Base-by-base conservation (phyloP, 2,113 vertebrate species). In the Burhinus oedicnemus region DNA sequence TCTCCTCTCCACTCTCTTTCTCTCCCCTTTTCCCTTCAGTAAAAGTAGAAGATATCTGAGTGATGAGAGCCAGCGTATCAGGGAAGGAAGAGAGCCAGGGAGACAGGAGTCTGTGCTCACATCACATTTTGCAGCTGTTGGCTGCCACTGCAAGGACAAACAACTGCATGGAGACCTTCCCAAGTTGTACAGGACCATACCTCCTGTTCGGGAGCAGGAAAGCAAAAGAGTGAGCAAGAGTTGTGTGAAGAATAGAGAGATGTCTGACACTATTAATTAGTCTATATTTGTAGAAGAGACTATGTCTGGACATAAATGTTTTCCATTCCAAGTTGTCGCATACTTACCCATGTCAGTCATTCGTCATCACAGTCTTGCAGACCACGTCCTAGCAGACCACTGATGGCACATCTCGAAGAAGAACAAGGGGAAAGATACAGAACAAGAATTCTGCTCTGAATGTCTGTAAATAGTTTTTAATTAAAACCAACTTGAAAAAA, bases 401-500 rank as follows among this genome's bases (percentile, higher is more conserved):
- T 51, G 51, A 51, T 42, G 19, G 18, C 7, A 75, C 47, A 71
- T 19, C 57, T 42, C 17, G 5, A 72, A 83, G 47, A 19, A 70
- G 32, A 38, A 81, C 11, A 57, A 52, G 19, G 16, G 30, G 52
- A 75, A 64, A 84, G 29, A 36, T 76, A 38, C 26, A 32, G 40
- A 60, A n/a, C 2, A 70, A 83, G 36, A 71, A 87, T 87, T 71
- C 44, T 89, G 34, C 61, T 82, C 40, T 82, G 83, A 76, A 61
- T 57, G 11, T 36, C 83, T 84, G 27, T 68, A 91, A 92, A 95
- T 82, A 61, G 47, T 45, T 89, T 75, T 93, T 91, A 92, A 91
- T 81, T 87, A 91, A 65, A 47, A 68, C 8, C 27, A 49, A 89
- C 23, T 70, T 65, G 23, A 13, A 25, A 58, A 49, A n/a, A 57